Base-by-base conservation (phyloP, 2,797 vertebrate genomes). In the Phoebastria nigripes region DNA sequence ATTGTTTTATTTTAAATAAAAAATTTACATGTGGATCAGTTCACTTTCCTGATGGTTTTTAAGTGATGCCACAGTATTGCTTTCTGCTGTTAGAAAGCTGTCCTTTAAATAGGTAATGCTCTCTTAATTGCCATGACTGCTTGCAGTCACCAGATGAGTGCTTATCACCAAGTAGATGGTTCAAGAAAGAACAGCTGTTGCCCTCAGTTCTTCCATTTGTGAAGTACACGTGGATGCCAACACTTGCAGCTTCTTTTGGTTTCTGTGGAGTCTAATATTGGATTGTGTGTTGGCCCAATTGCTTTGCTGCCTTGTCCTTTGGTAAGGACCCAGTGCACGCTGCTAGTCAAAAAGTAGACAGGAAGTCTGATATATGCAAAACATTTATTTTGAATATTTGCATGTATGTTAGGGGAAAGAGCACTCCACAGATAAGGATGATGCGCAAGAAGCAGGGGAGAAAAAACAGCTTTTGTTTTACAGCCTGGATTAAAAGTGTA, bases 91-190 rank as follows among this genome's bases (percentile, higher is more conserved):
- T 87, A 72, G 51, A 82, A 83, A 73, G 47, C 59, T 82, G 46
- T 70, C 21, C 72, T 76, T 94, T 95, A 89, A 84, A 82, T 92
- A 90, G 77, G 89, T 95, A 92, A 89, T 90, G 70, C 24, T 87
- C 19, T 65, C 54, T 81, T 94, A 86, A 84, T 81, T 91, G 54
- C 66, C 55, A 1, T 15, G 15, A 19, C 59, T 76, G 47, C 39
- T 70, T 62, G 29, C 55, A 56, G 44, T 89, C 39, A 73, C 47
- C 54, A 56, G 25, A 20, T 19, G 61, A 56, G 26, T 25, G 42
- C 56, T 55, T 74, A 22, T 44, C 22, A 26, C 9, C 1, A 15
- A 69, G 39, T 9, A 44, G 35, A 69, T 11, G 8, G 28, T 73
- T 91, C 39, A 79, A 37, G 69, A 69, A 93, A 54, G 46, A 90